Base-by-base conservation (phyloP, 2,888 invertebrate species). In the Alloscopus bannaensis region DNA sequence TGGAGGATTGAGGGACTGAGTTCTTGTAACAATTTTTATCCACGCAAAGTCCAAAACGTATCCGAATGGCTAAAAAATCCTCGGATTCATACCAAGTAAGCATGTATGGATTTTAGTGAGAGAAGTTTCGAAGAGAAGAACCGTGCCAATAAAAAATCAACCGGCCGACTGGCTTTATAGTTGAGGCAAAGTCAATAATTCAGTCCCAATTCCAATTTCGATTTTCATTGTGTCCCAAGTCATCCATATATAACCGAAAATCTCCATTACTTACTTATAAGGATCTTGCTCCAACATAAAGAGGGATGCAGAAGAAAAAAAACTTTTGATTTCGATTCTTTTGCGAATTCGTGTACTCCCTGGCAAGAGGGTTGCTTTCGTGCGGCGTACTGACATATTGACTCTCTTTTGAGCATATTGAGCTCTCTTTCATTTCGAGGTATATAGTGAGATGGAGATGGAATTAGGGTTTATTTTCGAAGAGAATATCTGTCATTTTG, bases 141-240 rank as follows among this genome's bases (percentile, higher is more conserved):
- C 66, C 59, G 47, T 60, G 70, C 77, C 77, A 78, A 78, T 78
- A 78, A 78, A 78, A 78, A 70, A 78, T 68, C 69, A 78, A 78
- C 70, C 70, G 77, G 65, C 55, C 65, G 70, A 78, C 70, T 78
- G 77, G 42, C 65, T 78, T 78, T 78, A 78, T 78, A 52, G 64
- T 65, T 65, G 65, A 45, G 65, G 64, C 29, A 72, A 77, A 81
- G 81, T 82, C 82, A 82, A 82, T 82, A 82, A 80, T 82, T 82
- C 82, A 82, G 80, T 73, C 77, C 73, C 82, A 82, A 82, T 80
- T 82, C 70, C 77, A 72, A 80, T 72, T 80, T 80, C 77, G 62
- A 73, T 78, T 78, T 71, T 70, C 70, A 70, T 78, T 78, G 77
- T 70, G 55, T 71, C 65, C 70, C 65, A 31, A 70, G 57, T 65